phyloP scores from a whole-genome alignment of 2,113 vertebrate species.

The Hippocampus barbouri region DNA sequence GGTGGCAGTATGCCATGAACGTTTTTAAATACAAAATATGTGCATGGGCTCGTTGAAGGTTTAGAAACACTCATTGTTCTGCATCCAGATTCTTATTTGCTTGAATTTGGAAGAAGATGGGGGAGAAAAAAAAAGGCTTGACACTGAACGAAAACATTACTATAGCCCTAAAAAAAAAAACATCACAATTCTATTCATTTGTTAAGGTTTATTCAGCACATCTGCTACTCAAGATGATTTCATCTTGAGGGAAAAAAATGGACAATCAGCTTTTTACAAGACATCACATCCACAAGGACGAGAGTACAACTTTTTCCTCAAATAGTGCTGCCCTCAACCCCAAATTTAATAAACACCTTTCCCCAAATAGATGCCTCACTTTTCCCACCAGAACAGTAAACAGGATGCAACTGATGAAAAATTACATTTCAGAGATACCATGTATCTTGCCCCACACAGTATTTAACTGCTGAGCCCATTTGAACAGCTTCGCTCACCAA shows the following conservation, averaged over 20 bases:
- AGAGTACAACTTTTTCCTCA: neutral
- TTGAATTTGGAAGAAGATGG: too few relatives aligned
- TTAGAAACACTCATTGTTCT: neutral
- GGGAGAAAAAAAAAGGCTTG: too few relatives aligned
- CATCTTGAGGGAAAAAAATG: neutral
- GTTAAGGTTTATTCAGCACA: neutral
- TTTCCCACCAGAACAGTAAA: neutral
- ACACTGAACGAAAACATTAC: too few relatives aligned
- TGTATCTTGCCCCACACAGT: too few relatives aligned
- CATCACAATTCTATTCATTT: neutral
- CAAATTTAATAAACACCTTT: too few relatives aligned
- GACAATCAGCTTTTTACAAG: neutral
- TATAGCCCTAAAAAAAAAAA: too few relatives aligned
- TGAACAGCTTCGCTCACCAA: too few relatives aligned
- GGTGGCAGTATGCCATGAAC: neutral
- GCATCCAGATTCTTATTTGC: too few relatives aligned
- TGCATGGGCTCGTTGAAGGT: neutral
- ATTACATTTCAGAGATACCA: too few relatives aligned
- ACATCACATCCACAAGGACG: neutral
- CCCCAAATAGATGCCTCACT: neutral
- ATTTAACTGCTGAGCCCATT: too few relatives aligned
- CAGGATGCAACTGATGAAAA: neutral
- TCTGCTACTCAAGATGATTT: neutral
- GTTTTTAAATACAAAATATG: neutral
- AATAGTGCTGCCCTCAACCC: neutral